These are phyloP conservation scores for Crenuchus spilurus DNA, from an alignment of 2,797 vertebrate species.

Conservation along the genomic window DNA sequence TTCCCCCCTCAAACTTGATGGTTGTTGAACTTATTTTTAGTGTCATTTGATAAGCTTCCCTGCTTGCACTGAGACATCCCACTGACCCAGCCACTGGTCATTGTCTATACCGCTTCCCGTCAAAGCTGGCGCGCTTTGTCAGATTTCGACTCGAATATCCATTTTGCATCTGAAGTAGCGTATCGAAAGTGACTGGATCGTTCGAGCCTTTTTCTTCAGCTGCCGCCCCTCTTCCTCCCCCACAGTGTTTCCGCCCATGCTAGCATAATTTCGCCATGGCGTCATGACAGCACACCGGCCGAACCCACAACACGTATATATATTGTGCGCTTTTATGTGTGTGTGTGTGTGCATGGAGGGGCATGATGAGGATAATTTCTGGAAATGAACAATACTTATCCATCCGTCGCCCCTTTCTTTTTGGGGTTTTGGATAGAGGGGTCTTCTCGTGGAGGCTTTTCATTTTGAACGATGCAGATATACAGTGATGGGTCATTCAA, in stretches of 20 bases:
- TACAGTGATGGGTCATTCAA: conserved; percentile 90
- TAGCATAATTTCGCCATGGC: conserved; percentile 87
- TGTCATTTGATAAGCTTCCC: conserved; percentile 98
- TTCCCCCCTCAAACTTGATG: conserved; percentile 87
- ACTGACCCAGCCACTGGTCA: conserved; percentile 99
- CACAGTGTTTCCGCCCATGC: conserved; percentile 82
- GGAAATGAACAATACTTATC: conserved; percentile 84
- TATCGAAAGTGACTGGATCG: conserved; percentile 99
- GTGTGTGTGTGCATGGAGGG: conserved; percentile 46
- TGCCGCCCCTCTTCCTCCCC: conserved; percentile 87
- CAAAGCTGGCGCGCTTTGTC: conserved; percentile 95
- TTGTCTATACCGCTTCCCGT: conserved; percentile 98
- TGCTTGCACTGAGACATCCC: conserved; percentile 91
- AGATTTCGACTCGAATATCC: conserved; percentile 99
- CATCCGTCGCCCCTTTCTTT: conserved; percentile 75
- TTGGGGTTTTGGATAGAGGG: conserved; percentile 58
- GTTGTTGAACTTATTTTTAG: conserved; percentile 99
- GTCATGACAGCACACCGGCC: conserved; percentile 84
- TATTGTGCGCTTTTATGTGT: conserved; percentile 69
- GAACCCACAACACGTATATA: conserved; percentile 76
- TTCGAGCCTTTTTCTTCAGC: conserved; percentile 96
- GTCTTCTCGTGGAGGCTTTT: conserved; percentile 44
- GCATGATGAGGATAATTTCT: conserved; percentile 75
- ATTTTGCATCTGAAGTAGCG: conserved; percentile 93
- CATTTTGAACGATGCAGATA: conserved; percentile 65